A percentile compares a stretch with the other conserved stretches of the same genome.
Evolutionary conservation across 2,888 invertebrate genomes (phyloP).

Genomic region (Ectemnius cavifrons): DNA sequence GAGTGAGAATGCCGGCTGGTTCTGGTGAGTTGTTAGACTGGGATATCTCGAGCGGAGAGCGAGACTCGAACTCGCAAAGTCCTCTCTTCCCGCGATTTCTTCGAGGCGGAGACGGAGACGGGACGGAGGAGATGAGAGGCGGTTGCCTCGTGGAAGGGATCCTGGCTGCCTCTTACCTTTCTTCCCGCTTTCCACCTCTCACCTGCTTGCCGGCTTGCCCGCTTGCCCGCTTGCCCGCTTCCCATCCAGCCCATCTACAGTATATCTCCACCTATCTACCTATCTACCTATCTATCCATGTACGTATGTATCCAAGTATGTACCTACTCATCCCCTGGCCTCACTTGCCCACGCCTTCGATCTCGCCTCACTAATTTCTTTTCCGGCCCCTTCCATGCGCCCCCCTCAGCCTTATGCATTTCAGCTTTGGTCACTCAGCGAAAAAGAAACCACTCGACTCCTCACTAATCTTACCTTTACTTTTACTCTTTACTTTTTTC

Average conservation of each 20-base stretch:
- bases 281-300: slow-evolving; percentile 23
- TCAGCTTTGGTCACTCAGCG: no score
- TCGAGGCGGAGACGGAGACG: background rate
- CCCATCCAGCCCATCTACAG: slow-evolving; percentile 28
- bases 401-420: no score
- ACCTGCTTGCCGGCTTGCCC: slow-evolving; percentile 36
- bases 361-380: no score
- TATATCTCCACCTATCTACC: slow-evolving; percentile 9
- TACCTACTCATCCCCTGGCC: no score
- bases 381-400: no score
- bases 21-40: slow-evolving; percentile 18
- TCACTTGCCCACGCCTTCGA: background rate
- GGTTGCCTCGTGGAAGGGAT: slow-evolving; percentile 54
- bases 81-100: slow-evolving; percentile 56
- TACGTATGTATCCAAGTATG: background rate
- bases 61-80: slow-evolving; percentile 56
- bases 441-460: no score
- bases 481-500: no score
- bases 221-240: no score
- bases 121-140: no score
- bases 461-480: no score
- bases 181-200: slow-evolving; percentile 67
- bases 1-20: background rate
- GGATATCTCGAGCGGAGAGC: slow-evolving; percentile 61
- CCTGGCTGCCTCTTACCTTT: slow-evolving; percentile 66